Evolutionary conservation across 2,797 vertebrate species (phyloP).

Genomic region (Danio jaintianensis): DNA sequence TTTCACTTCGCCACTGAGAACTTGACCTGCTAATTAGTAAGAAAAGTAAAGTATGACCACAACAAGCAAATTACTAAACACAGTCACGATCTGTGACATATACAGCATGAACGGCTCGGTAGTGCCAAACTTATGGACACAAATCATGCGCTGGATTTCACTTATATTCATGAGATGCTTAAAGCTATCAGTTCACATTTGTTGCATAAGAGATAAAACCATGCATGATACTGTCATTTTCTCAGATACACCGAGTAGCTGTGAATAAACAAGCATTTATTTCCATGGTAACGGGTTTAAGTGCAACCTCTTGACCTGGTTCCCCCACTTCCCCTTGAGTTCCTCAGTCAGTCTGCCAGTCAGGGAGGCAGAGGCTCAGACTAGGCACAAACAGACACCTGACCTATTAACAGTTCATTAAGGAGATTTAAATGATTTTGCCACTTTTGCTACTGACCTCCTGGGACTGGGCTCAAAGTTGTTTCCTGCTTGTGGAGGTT

Average conservation of each 20-base stretch:
- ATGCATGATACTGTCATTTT: conserved; percentile 12
- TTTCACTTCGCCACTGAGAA: not conserved
- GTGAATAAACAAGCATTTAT: conserved; percentile 30
- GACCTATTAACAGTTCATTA: conserved; percentile 64
- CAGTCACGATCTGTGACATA: conserved; percentile 14
- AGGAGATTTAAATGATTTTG: conserved; percentile 65
- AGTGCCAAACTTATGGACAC: conserved; percentile 14
- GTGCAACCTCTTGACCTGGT: conserved; percentile 23
- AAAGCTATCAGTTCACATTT: conserved; percentile 7
- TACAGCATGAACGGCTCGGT: not conserved
- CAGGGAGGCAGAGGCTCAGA: conserved; percentile 3
- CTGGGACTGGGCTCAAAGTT: conserved; percentile 48
- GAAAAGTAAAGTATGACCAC: not conserved
- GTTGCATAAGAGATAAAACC: conserved; percentile 23
- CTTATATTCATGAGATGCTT: not conserved
- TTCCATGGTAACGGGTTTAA: conserved; percentile 35
- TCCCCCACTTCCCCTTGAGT: conserved; percentile 8
- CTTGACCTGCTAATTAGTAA: conserved; percentile 21
- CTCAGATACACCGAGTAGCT: conserved; percentile 22
- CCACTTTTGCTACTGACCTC: conserved; percentile 62
- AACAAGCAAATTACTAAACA: conserved; percentile 23
- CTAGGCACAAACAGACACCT: conserved; percentile 47
- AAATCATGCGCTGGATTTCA: conserved; percentile 12
- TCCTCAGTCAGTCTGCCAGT: no score
- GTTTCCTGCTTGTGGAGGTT: conserved; percentile 58